Evolutionary conservation across 2,113 vertebrate genomes (phyloP).

Genomic region (Cricetomys ansorgei): DNA sequence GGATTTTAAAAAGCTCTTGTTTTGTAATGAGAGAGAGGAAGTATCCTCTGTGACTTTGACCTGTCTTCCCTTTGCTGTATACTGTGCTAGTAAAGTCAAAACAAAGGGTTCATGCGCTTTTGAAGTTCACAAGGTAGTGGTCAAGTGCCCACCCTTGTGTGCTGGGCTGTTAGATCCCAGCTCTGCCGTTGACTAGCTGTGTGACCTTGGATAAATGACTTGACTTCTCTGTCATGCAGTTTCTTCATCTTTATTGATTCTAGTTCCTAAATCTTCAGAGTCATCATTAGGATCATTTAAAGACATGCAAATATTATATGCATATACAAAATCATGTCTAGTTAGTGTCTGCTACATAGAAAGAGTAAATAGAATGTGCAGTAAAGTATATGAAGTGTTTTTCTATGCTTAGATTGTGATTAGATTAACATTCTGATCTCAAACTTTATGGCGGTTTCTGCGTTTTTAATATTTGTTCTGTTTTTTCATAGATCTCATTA

Average conservation of each 20-base stretch:
- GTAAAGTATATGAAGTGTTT: constrained; percentile 26
- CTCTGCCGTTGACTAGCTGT: constrained; percentile 6
- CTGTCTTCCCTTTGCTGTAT: not conserved
- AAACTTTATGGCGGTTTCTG: constrained; percentile 13
- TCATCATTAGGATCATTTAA: not conserved
- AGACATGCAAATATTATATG: not conserved
- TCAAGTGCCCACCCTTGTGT: not conserved
- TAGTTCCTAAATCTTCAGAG: not conserved
- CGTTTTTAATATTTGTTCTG: not conserved
- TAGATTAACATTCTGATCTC: constrained; percentile 4
- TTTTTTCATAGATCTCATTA: constrained; percentile 5
- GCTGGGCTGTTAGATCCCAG: not conserved
- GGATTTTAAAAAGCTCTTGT: constrained; percentile 34
- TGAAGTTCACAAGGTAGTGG: not conserved
- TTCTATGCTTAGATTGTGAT: not conserved
- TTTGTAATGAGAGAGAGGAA: not conserved
- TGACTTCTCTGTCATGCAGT: constrained; percentile 25
- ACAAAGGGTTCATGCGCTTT: not conserved
- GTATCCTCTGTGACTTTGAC: not conserved
- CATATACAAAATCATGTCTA: not conserved
- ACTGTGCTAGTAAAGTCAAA: not conserved
- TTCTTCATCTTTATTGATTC: constrained; percentile 5
- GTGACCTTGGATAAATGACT: constrained; percentile 42
- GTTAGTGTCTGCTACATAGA: not conserved
- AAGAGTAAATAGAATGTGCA: not conserved